These are phyloP conservation scores for Ctenicera cuprea DNA, from an alignment of 2,888 invertebrate genomes.

Conservation along the genomic window DNA sequence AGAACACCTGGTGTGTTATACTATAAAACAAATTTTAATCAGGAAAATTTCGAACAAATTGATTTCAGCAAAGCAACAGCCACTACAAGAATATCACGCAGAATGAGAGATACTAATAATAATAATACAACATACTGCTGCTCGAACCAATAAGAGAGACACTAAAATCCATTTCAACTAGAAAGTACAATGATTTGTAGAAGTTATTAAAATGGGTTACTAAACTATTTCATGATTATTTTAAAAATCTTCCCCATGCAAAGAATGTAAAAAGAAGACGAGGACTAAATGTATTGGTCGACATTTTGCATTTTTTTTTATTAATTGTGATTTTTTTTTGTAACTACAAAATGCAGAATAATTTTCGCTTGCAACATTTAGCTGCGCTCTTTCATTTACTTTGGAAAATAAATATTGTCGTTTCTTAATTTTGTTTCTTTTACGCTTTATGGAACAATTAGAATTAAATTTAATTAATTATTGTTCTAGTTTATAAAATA, in stretches of 20 bases:
- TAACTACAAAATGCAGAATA: neutral
- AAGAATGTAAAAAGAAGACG: neutral
- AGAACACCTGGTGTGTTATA: neutral
- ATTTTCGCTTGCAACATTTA: conserved; percentile 13
- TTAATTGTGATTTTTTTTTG: neutral
- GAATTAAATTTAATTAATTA: neutral
- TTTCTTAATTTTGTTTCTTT: conserved; percentile 10
- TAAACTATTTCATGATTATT: conserved; percentile 7
- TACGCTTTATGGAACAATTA: neutral
- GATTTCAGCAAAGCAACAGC: neutral
- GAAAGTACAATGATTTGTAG: conserved; percentile 22
- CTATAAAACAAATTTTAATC: neutral
- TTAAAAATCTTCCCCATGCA: conserved; percentile 7
- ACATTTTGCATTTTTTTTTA: neutral
- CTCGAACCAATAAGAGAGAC: conserved; percentile 21
- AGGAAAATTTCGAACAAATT: neutral
- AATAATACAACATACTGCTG: no score
- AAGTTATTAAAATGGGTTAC: conserved; percentile 6
- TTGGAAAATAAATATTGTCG: neutral
- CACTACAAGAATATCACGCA: conserved; percentile 1
- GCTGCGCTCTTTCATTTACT: conserved; percentile 11
- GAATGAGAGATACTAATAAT: no score
- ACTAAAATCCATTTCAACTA: conserved; percentile 29
- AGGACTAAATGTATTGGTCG: neutral
- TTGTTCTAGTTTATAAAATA: neutral